A percentile compares a stretch with the other conserved stretches of the same genome.
These are phyloP conservation scores for Siniperca undulata DNA, from an alignment of 2,797 vertebrate species.

Conservation along the genomic window DNA sequence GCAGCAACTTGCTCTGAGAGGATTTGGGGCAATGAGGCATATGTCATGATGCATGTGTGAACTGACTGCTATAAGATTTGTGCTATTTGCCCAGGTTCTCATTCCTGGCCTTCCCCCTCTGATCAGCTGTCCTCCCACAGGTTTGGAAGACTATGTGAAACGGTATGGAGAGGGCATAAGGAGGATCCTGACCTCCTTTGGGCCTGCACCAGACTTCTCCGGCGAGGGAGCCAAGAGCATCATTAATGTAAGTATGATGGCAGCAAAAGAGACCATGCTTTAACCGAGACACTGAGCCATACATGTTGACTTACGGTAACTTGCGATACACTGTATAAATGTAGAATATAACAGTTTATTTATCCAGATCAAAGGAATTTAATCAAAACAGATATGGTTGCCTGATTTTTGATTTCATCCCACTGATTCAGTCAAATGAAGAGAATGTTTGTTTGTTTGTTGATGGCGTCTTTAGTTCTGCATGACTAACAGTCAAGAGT, in stretches of 20 bases:
- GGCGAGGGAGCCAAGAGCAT: slow-evolving; percentile 86
- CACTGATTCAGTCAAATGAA: not conserved
- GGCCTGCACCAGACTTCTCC: slow-evolving; percentile 92
- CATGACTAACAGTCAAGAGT: slow-evolving; percentile 40
- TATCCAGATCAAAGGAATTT: not conserved
- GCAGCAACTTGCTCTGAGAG: not conserved
- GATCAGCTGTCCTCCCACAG: slow-evolving; percentile 77
- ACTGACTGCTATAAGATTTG: not conserved
- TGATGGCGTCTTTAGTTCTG: slow-evolving; percentile 42
- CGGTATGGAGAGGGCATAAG: slow-evolving; percentile 90
- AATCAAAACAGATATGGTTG: not conserved
- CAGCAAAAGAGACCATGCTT: not conserved
- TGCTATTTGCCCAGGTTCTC: not conserved
- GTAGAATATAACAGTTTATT: not conserved
- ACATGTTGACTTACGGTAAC: not conserved
- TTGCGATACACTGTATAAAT: not conserved
- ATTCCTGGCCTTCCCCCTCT: not conserved
- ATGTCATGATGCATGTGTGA: slow-evolving; percentile 1
- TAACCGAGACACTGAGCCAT: not conserved
- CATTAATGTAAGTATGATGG: slow-evolving; percentile 80
- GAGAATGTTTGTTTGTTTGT: slow-evolving; percentile 18
- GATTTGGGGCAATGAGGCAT: not conserved
- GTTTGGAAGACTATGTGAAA: slow-evolving; percentile 91
- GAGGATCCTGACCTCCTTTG: slow-evolving; percentile 89
- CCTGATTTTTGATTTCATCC: slow-evolving; percentile 5